phyloP scores from a whole-genome alignment of 2,888 invertebrate genomes.

The Pollenia angustigena region DNA sequence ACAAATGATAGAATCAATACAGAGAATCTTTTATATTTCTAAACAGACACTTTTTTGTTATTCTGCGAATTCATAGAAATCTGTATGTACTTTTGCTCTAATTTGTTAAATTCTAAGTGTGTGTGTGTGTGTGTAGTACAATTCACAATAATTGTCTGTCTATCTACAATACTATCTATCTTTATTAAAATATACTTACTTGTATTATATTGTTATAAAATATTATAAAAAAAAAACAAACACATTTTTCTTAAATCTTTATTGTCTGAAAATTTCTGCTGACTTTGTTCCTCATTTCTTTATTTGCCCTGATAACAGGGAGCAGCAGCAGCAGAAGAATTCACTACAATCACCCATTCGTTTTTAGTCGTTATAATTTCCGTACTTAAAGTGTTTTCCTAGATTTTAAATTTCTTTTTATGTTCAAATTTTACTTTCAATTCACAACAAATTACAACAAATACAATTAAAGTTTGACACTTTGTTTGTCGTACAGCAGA shows the following conservation, averaged over 20 bases:
- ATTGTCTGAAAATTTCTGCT: neutral
- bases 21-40: no score
- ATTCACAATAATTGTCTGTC: neutral
- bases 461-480: neutral
- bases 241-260: neutral
- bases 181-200: no score
- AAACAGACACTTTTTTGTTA: neutral
- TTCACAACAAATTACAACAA: neutral
- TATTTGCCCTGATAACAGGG: slow-evolving; percentile 18
- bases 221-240: neutral
- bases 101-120: neutral
- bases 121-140: neutral
- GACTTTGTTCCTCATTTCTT: neutral
- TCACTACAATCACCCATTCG: neutral
- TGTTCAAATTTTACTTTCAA: slow-evolving; percentile 8
- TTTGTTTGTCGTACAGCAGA: neutral
- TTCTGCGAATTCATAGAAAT: neutral
- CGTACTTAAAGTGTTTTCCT: slow-evolving; percentile 15
- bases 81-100: slow-evolving; percentile 12
- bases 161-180: neutral
- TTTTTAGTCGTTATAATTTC: slow-evolving; percentile 17
- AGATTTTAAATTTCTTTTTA: slow-evolving; percentile 1
- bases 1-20: no score
- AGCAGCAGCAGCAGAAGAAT: neutral
- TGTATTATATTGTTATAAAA: slow-evolving; percentile 1